Evolutionary conservation across 2,113 vertebrate species (phyloP).

Genomic region (Phalacrocorax carbo): DNA sequence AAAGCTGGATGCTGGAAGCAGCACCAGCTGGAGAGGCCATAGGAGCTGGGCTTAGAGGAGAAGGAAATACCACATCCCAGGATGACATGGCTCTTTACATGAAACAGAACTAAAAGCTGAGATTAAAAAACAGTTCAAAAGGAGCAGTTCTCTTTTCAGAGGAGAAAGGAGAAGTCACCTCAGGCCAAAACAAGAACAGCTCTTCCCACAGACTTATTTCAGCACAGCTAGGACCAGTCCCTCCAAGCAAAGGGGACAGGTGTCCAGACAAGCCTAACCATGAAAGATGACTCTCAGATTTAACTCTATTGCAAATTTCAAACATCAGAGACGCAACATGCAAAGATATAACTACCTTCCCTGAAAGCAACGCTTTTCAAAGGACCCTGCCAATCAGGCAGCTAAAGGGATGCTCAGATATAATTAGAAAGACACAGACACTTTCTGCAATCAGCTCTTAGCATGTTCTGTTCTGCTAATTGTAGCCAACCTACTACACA

Average conservation of each 20-base stretch:
- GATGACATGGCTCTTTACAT: neutral
- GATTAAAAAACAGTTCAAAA: neutral
- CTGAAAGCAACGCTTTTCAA: neutral
- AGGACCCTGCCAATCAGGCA: neutral
- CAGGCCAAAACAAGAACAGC: neutral
- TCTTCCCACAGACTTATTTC: neutral
- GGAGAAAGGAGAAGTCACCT: neutral
- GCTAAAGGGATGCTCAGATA: neutral
- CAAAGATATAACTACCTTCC: neutral
- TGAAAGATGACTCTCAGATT: neutral
- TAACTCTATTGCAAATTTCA: neutral
- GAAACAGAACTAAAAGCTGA: neutral
- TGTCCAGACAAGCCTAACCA: neutral
- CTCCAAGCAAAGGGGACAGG: neutral
- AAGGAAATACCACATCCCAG: neutral
- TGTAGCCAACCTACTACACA: neutral
- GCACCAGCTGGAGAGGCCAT: neutral
- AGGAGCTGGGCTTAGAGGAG: neutral
- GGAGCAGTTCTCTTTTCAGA: neutral
- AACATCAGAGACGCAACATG: neutral
- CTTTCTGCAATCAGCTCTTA: neutral
- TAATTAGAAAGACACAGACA: neutral
- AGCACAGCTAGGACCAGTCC: neutral
- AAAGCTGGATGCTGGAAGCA: neutral
- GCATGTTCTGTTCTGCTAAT: neutral